Evolutionary conservation across 2,797 vertebrate genomes (phyloP).

Genomic region (Sebastes flavidus): DNA sequence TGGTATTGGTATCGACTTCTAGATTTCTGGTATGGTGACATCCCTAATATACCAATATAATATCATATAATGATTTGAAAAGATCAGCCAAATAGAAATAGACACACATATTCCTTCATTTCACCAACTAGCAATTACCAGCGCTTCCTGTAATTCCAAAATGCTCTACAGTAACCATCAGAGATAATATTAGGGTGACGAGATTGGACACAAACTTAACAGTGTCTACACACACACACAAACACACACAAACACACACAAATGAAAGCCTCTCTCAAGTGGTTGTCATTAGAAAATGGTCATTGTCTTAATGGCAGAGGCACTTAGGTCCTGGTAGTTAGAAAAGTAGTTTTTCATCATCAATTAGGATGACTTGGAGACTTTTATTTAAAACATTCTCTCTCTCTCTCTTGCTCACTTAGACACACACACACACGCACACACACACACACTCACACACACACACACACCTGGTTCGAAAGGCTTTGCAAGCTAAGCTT

Average conservation of each 20-base stretch:
- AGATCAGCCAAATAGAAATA: neutral
- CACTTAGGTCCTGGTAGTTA: neutral
- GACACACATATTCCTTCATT: neutral
- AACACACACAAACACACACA: neutral
- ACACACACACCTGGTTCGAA: conserved; percentile 4
- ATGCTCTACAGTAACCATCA: neutral
- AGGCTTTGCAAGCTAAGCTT: conserved; percentile 19
- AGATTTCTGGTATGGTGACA: no score
- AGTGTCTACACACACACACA: neutral
- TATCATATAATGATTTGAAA: neutral
- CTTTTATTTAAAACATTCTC: neutral
- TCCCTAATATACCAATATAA: neutral
- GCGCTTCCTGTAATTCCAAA: neutral
- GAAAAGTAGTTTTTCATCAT: conserved; percentile 27
- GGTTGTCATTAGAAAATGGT: conserved; percentile 22
- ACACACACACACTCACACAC: no score
- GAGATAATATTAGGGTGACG: neutral
- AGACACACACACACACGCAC: neutral
- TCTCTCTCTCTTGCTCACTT: neutral
- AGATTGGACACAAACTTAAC: neutral
- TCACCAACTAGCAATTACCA: neutral
- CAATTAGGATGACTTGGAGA: conserved; percentile 21
- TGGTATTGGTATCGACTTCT: no score
- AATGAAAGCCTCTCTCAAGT: conserved; percentile 1
- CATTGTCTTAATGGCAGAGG: conserved; percentile 26